phyloP scores from a whole-genome alignment of 2,113 vertebrate genomes.

The Datnioides undecimradiatus region DNA sequence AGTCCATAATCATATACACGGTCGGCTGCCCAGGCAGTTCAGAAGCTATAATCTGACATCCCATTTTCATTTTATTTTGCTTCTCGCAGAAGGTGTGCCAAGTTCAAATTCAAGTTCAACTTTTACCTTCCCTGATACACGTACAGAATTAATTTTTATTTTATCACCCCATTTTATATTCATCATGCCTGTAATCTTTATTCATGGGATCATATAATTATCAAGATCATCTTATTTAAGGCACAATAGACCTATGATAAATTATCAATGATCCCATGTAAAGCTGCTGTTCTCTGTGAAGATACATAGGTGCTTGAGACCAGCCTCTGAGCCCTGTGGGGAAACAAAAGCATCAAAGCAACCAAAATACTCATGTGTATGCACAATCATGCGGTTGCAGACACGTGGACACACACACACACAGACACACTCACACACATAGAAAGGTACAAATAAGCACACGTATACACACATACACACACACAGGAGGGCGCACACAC shows the following conservation, averaged over 20 bases:
- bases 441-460: neutral
- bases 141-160: constrained; percentile 18
- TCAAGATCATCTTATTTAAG: constrained; percentile 48
- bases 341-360: constrained; percentile 71
- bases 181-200: constrained; percentile 40
- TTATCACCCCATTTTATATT: constrained; percentile 9
- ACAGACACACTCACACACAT: constrained; percentile 11
- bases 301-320: constrained; percentile 54
- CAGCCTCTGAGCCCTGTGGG: constrained; percentile 46
- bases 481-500: constrained; percentile 18
- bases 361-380: constrained; percentile 69
- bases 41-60: constrained; percentile 25
- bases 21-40: constrained; percentile 23
- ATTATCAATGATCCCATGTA: constrained; percentile 57
- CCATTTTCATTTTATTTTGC: constrained; percentile 27
- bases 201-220: constrained; percentile 54
- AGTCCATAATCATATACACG: constrained; percentile 3
- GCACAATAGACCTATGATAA: constrained; percentile 38
- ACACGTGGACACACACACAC: constrained; percentile 30
- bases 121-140: constrained; percentile 20
- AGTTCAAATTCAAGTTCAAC: constrained; percentile 38
- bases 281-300: constrained; percentile 33
- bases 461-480: constrained; percentile 3
- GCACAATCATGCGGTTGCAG: constrained; percentile 59
- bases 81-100: neutral